Evolutionary conservation across 2,113 vertebrate species (phyloP).

Genomic region (Ameiurus melas): DNA sequence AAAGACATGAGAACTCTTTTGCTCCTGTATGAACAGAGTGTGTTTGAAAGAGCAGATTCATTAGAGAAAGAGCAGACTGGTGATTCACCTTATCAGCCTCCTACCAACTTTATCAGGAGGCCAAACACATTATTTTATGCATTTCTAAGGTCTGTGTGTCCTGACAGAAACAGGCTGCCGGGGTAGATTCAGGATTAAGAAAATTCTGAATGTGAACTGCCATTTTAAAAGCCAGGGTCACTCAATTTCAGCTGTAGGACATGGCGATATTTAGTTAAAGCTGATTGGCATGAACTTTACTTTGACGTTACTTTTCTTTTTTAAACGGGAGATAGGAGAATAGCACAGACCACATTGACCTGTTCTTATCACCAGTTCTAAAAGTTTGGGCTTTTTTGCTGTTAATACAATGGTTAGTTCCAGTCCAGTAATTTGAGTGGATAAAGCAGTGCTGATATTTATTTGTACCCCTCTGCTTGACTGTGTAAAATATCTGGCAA

Average conservation of each 20-base stretch:
- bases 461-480: neutral
- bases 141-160: conserved; percentile 18
- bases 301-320: neutral
- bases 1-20: conserved; percentile 7
- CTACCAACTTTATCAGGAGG: conserved; percentile 34
- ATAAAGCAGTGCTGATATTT: neutral
- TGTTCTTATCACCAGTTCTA: neutral
- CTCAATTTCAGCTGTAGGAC: conserved; percentile 18
- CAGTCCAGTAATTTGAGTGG: neutral
- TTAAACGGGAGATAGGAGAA: neutral
- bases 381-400: neutral
- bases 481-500: neutral
- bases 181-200: conserved; percentile 15
- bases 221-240: conserved; percentile 36
- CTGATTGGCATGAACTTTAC: conserved; percentile 22
- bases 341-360: neutral
- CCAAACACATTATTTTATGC: conserved; percentile 40
- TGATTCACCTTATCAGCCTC: conserved; percentile 47
- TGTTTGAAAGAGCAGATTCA: conserved; percentile 36
- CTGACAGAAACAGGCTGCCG: conserved; percentile 10
- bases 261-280: neutral
- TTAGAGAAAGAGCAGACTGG: conserved; percentile 38
- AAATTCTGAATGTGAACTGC: conserved; percentile 26
- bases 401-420: neutral
- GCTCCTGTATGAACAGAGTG: conserved; percentile 24